phyloP scores from a whole-genome alignment of 2,888 invertebrate genomes.

The Pseudolycoriella hygida region DNA sequence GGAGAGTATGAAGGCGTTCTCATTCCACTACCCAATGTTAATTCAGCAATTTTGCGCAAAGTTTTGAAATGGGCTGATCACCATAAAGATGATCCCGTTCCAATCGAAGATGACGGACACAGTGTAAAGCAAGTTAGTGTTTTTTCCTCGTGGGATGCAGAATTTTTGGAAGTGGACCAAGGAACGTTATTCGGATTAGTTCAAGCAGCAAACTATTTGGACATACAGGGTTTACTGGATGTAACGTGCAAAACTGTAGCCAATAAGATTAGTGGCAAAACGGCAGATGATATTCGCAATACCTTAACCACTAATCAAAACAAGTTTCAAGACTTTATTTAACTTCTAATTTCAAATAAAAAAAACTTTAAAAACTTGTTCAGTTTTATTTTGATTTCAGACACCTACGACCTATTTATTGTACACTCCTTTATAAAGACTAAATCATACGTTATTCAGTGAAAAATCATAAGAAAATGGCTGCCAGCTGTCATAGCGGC shows the following conservation, averaged over 20 bases:
- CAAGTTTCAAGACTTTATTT: too few species aligned
- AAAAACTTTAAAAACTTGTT: too few species aligned
- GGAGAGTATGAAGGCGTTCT: slow-evolving; percentile 87
- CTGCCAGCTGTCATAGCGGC: too few species aligned
- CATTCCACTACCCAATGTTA: slow-evolving; percentile 93
- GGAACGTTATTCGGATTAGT: slow-evolving; percentile 93
- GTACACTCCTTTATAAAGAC: too few species aligned
- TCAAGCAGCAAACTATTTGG: slow-evolving; percentile 90
- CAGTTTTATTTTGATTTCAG: too few species aligned
- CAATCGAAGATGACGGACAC: slow-evolving; percentile 93
- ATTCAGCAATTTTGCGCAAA: slow-evolving; percentile 89
- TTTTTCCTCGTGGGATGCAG: slow-evolving; percentile 97
- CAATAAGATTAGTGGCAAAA: slow-evolving; percentile 96
- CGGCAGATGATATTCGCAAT: slow-evolving; percentile 90
- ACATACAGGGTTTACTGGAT: slow-evolving; percentile 87
- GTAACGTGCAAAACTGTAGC: slow-evolving; percentile 97
- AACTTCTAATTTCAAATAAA: too few species aligned
- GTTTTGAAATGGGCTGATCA: slow-evolving; percentile 87
- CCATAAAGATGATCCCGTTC: slow-evolving; percentile 89
- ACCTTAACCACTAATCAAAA: slow-evolving; percentile 96
- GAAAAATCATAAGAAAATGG: too few species aligned
- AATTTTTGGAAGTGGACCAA: slow-evolving; percentile 96
- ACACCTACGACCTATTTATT: too few species aligned
- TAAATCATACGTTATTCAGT: too few species aligned
- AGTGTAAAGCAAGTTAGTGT: slow-evolving; percentile 98